phyloP scores from a whole-genome alignment of 2,113 vertebrate genomes.

The Uria lomvia region DNA sequence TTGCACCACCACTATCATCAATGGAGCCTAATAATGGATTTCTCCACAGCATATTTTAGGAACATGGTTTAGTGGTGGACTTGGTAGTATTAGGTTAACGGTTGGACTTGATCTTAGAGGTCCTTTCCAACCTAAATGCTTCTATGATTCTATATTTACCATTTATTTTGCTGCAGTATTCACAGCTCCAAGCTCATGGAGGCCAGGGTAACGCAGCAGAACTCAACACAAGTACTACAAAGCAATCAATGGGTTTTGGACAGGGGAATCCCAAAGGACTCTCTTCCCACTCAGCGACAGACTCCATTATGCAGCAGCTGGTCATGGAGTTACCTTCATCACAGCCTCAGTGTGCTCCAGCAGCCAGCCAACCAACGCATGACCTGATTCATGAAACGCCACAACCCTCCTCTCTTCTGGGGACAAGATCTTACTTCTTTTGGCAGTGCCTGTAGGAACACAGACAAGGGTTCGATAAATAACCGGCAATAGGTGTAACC shows the following conservation, averaged over 20 bases:
- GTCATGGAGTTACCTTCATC: slow-evolving; percentile 82
- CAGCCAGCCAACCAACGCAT: slow-evolving; percentile 92
- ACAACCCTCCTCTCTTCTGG: slow-evolving; percentile 92
- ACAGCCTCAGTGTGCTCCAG: slow-evolving; percentile 95
- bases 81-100: not conserved
- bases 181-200: not conserved
- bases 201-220: not conserved
- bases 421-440: slow-evolving; percentile 91
- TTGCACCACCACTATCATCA: not conserved
- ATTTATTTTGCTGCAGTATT: not conserved
- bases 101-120: not conserved
- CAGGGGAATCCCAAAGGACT: not conserved
- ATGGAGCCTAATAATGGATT: not conserved
- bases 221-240: not conserved
- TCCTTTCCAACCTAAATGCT: not conserved
- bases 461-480: accelerated
- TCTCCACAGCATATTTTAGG: not conserved
- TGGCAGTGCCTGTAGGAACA: slow-evolving; percentile 82
- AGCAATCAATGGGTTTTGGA: accelerated
- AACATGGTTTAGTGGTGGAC: not conserved
- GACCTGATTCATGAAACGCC: slow-evolving; percentile 93
- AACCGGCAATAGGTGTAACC: not conserved
- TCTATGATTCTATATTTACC: not conserved
- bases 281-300: not conserved
- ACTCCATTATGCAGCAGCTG: not conserved